Base-by-base conservation (phyloP, 2,113 vertebrate species). In the Poecile atricapillus region DNA sequence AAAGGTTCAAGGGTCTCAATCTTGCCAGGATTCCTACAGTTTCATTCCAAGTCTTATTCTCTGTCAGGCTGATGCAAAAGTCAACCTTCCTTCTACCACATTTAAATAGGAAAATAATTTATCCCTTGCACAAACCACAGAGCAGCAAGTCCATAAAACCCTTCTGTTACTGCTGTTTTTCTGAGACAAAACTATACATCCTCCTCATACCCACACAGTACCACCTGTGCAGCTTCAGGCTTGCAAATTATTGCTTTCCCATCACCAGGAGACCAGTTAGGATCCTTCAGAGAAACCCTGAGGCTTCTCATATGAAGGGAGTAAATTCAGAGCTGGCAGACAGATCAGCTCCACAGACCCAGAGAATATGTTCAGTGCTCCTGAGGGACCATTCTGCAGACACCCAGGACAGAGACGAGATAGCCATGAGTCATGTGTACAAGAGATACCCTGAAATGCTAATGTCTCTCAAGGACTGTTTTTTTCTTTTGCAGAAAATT, bases 401-500 rank as follows among this genome's bases (percentile, higher is more conserved):
- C 70, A 92, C n/a, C 43, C 43, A 74, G 55, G 47, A 64, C 65
- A 59, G 43, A 80, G 39, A 74, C 5, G 13, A 83, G 55, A 73
- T 3, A 65, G 31, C 79, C 5, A 1, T 16, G n/a, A 60, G 80
- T 44, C 5, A 8, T 49, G 14, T 10, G 14, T 70, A 43, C 31
- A 46, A 21, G 47, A 92, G 68, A 80, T 37, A 49, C 31, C 70
- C 75, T 43, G 71, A 88, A 96, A 86, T 67, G 64, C 49, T 69
- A 76, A 76, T 59, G 49, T n/a, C n/a, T 83, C 68, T 67, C 18
- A 93, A 73, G 50, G 41, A 83, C 41, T 76, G 43, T 30, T 91
- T 89, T 93, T 24, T 81, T 83, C 58, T 76, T 92, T 89, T 59
- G 83, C 44, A 64, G 81, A 87, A 95, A 92, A 94, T 67, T 41